These are phyloP conservation scores for Diarsia mendica DNA, from an alignment of 2,888 invertebrate genomes.

Conservation along the genomic window DNA sequence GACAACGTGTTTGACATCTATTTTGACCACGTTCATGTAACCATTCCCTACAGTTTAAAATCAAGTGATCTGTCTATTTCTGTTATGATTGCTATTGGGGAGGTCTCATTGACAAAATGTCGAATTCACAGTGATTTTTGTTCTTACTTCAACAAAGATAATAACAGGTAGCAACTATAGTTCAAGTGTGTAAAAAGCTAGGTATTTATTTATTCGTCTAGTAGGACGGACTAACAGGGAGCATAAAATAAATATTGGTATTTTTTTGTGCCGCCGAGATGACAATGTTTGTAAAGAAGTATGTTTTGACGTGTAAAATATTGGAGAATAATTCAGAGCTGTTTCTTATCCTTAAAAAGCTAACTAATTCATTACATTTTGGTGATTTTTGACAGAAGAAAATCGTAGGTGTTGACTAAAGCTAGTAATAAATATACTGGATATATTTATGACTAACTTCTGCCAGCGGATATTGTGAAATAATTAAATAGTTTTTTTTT, in stretches of 20 bases:
- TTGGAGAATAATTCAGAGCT: neutral
- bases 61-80: neutral
- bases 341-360: neutral
- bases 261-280: neutral
- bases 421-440: constrained; percentile 48
- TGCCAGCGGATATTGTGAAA: too few relatives aligned
- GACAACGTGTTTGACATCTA: neutral
- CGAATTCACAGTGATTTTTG: neutral
- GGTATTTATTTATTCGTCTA: neutral
- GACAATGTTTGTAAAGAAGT: neutral
- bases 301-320: neutral
- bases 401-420: constrained; percentile 6
- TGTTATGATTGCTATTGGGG: neutral
- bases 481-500: too few relatives aligned
- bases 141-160: neutral
- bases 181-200: neutral
- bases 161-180: neutral
- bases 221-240: neutral
- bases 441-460: constrained; percentile 47
- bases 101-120: neutral
- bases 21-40: neutral
- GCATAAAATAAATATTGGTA: too few relatives aligned
- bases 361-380: constrained; percentile 14
- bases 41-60: neutral
- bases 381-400: constrained; percentile 7